These are phyloP conservation scores for Trichopria drosophilae DNA, from an alignment of 2,888 invertebrate species.

Conservation along the genomic window DNA sequence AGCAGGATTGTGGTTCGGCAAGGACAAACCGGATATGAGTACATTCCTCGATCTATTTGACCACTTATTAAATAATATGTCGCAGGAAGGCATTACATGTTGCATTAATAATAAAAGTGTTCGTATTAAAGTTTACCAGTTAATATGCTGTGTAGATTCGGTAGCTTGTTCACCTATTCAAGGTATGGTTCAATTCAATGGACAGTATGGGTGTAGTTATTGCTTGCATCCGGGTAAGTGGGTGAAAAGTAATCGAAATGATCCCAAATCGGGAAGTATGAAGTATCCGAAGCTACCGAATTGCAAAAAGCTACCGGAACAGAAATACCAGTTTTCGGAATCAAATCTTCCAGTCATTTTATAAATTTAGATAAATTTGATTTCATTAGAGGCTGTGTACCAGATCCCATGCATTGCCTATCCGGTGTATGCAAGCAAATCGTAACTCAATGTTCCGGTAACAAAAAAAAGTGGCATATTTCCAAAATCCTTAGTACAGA, in stretches of 20 bases:
- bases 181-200: no score
- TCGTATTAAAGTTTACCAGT: not conserved
- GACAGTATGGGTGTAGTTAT: conserved; percentile 8
- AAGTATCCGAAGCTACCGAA: conserved; percentile 9
- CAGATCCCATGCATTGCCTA: conserved; percentile 11
- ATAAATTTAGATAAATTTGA: conserved; percentile 5
- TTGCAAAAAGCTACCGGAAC: not conserved
- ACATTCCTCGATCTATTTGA: not conserved
- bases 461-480: not conserved
- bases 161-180: not conserved
- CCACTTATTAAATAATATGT: not conserved
- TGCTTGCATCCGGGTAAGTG: conserved; percentile 1
- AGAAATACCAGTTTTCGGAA: conserved; percentile 1
- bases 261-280: conserved; percentile 5
- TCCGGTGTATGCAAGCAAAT: no score
- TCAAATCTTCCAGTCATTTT: conserved; percentile 6
- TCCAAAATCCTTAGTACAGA: not conserved
- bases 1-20: no score
- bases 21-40: not conserved
- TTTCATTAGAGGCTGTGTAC: conserved; percentile 7
- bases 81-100: not conserved
- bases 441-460: no score
- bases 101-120: not conserved
- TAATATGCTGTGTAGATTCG: conserved; percentile 4
- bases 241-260: conserved; percentile 1